Conservation (phyloP, 2,113 vertebrate species). For the Laterallus jamaicensis region DNA sequence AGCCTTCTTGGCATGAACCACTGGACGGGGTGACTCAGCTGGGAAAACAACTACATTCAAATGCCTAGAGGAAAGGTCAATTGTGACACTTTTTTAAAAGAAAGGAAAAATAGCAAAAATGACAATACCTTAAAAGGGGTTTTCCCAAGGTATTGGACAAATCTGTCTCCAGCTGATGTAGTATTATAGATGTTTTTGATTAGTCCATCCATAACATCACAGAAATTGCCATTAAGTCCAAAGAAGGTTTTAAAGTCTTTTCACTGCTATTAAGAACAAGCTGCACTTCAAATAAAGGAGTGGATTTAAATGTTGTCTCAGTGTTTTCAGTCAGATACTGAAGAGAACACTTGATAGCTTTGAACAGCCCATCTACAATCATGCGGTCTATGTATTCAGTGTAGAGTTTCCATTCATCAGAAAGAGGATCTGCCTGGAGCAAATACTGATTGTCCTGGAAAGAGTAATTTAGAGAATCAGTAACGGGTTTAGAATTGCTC, state of each 20-base stretch:
- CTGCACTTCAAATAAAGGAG: conserved; percentile 80
- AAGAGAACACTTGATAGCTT: conserved; percentile 79
- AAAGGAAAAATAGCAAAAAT: background rate
- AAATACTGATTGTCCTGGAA: conserved; percentile 82
- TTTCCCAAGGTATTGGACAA: conserved; percentile 70
- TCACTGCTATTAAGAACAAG: conserved; percentile 74
- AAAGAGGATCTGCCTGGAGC: conserved; percentile 73
- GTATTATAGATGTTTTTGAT: conserved; percentile 73
- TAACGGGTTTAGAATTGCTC: conserved; percentile 51
- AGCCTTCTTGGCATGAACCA: background rate
- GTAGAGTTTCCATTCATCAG: conserved; percentile 79
- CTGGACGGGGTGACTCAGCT: background rate
- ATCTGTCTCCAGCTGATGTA: conserved; percentile 74
- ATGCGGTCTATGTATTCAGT: conserved; percentile 78
- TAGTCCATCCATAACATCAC: conserved; percentile 72
- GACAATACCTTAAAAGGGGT: conserved; percentile 73
- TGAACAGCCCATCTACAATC: conserved; percentile 78
- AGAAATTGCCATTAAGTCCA: conserved; percentile 81
- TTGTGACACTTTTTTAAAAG: background rate
- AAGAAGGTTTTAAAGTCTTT: conserved; percentile 76
- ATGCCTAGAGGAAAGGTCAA: conserved; percentile 21
- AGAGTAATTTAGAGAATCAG: conserved; percentile 64
- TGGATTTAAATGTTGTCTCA: conserved; percentile 66
- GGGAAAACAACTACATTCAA: conserved; percentile 5
- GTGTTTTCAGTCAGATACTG: conserved; percentile 81